Evolutionary conservation across 2,888 invertebrate genomes (phyloP), one percentile per base, ranked within the genome.

Genomic region (Falcaria lacertinaria): DNA sequence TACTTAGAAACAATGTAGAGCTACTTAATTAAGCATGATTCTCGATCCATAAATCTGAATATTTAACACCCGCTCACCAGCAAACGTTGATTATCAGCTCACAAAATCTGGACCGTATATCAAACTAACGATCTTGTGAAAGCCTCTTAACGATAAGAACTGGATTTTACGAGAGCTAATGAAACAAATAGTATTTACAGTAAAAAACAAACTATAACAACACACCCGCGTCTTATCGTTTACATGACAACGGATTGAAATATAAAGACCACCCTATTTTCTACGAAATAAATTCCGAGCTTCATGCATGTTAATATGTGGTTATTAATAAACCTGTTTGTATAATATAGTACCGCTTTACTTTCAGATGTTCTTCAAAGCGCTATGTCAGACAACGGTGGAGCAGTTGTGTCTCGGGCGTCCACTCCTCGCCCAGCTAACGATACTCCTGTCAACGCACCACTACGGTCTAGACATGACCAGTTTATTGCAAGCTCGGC

Each of bases 401-500:
- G 83, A 61, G 64, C 86, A 50, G 80, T 78, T 41, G 80, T 80
- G 79, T 87, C 78, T 59, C 86, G 72, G 85, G 90, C 76, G 59
- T 90, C 79, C 52, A 90, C 76, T 71, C 90, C 80, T 74, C 91
- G 74, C 78, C 91, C 80, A 39, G 75, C 74, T 48, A 74, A 79
- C 60, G 92, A 80, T 66, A 85, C 78, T 70, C 90, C 78, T 47
- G 76, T 78, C 54, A 72, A 74, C 54, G 64, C 89, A 49, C 74
- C 90, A 60, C 51, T 90, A 58, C 69, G 89, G 62, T 89, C 91
- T 48, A 84, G 91, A 79, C 89, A 91, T 91, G 89, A 93, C 64
- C 90, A 91, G 75, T 90, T 92, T 73, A 81, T 91, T 53, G 91
- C 90, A 47, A 91, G 90, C 56, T 83, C 91, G 39, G 84, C 89